Evolutionary conservation across 1,140 invertebrate genomes (phyloP).

Genomic region (Daktulosphaira vitifoliae): DNA sequence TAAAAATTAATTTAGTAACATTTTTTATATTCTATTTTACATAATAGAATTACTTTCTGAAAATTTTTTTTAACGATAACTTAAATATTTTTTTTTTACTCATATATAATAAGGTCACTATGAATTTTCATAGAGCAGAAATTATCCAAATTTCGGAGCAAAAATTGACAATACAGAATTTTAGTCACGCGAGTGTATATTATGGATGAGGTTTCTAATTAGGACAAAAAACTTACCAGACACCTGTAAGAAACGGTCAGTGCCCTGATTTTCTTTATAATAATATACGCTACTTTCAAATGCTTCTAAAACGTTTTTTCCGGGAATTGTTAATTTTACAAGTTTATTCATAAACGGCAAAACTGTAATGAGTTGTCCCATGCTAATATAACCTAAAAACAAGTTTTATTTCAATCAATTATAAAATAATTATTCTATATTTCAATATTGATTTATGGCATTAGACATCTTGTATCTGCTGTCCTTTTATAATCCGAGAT

Average conservation of each 20-base stretch:
- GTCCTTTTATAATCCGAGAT: too few species aligned
- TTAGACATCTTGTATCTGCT: too few species aligned
- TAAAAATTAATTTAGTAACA: too few species aligned
- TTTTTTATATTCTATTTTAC: too few species aligned
- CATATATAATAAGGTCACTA: too few species aligned
- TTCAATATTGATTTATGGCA: background rate
- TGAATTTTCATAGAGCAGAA: too few species aligned
- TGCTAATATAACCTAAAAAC: constrained; percentile 47
- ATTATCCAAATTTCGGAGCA: too few species aligned
- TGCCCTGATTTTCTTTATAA: constrained; percentile 6
- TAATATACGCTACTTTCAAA: constrained; percentile 34
- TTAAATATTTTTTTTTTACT: background rate
- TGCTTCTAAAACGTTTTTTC: constrained; percentile 38
- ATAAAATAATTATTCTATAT: background rate
- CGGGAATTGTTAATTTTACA: constrained; percentile 46
- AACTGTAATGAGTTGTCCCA: constrained; percentile 49
- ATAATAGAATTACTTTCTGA: too few species aligned
- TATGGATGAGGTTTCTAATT: too few species aligned
- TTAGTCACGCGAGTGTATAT: too few species aligned
- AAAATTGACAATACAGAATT: too few species aligned
- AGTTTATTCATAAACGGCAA: constrained; percentile 52
- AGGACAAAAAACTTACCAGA: constrained; percentile 27
- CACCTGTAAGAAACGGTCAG: constrained; percentile 10
- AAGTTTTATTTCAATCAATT: background rate
- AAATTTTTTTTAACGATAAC: background rate